Percentiles rank a stretch among this genome's conserved stretches.
phyloP scores from a whole-genome alignment of 2,113 vertebrate genomes.

The Sinocyclocheilus rhinocerous region DNA sequence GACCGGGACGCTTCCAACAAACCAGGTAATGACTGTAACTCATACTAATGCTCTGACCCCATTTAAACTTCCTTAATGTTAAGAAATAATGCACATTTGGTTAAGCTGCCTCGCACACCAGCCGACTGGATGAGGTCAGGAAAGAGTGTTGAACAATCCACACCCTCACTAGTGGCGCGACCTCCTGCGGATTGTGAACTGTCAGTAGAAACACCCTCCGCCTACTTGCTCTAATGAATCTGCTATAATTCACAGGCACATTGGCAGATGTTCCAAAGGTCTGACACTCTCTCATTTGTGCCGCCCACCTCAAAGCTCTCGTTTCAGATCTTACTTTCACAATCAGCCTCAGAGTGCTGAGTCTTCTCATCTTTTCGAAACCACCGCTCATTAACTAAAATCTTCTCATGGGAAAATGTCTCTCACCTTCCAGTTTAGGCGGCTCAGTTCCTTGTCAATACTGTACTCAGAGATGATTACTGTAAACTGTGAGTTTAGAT shows the following conservation, averaged over 20 bases:
- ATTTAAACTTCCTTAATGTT: slow-evolving; percentile 27
- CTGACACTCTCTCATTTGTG: slow-evolving; percentile 43
- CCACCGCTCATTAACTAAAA: not conserved
- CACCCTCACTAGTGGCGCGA: slow-evolving; percentile 7
- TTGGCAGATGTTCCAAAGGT: slow-evolving; percentile 41
- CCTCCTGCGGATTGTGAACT: slow-evolving; percentile 40
- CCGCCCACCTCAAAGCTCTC: slow-evolving; percentile 40
- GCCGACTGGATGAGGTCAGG: slow-evolving; percentile 30
- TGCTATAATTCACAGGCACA: slow-evolving; percentile 48
- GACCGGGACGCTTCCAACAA: slow-evolving; percentile 31
- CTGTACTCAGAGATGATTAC: not conserved
- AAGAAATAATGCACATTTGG: slow-evolving; percentile 36
- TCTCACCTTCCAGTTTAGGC: not conserved
- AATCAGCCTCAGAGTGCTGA: slow-evolving; percentile 24
- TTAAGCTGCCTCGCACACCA: not conserved
- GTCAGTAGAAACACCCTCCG: slow-evolving; percentile 37
- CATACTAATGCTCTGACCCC: slow-evolving; percentile 43
- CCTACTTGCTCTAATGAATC: slow-evolving; percentile 46
- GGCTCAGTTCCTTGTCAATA: not conserved
- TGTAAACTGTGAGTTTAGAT: not conserved
- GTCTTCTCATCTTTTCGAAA: slow-evolving; percentile 24
- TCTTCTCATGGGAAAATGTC: slow-evolving; percentile 45
- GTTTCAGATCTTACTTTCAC: slow-evolving; percentile 35
- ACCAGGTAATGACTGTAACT: slow-evolving; percentile 35
- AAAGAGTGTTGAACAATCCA: slow-evolving; percentile 48